phyloP scores from a whole-genome alignment of 2,797 vertebrate genomes.

The Darevskia mixta region DNA sequence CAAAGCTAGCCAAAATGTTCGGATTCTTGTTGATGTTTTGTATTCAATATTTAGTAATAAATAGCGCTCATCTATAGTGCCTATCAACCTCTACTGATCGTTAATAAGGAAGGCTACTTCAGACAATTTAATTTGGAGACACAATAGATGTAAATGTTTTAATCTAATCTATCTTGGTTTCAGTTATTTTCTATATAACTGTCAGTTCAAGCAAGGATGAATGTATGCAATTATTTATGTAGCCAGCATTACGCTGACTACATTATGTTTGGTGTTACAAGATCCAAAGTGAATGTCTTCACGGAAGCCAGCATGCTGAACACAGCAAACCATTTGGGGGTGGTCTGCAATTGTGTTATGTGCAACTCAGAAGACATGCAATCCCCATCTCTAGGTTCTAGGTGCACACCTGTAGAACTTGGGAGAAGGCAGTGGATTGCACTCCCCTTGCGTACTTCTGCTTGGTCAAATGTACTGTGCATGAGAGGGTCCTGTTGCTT shows the following conservation, averaged over 20 bases:
- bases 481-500: neutral
- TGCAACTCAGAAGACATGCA: neutral
- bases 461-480: neutral
- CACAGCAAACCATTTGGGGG: neutral
- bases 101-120: neutral
- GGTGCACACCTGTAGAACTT: neutral
- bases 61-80: neutral
- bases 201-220: constrained; percentile 19
- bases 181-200: neutral
- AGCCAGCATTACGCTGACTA: neutral
- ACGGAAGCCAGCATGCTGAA: neutral
- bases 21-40: neutral
- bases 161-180: constrained; percentile 20
- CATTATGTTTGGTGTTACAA: neutral
- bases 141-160: neutral
- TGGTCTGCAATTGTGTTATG: neutral
- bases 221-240: constrained; percentile 6
- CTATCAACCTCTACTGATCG: neutral
- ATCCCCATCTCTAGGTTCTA: neutral
- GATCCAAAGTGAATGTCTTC: neutral
- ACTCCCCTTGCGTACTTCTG: neutral
- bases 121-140: neutral
- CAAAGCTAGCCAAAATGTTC: neutral
- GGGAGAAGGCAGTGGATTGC: neutral
- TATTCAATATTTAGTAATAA: neutral